phyloP scores from a whole-genome alignment of 1,140 invertebrate species.

The Meloidogyne floridensis region DNA sequence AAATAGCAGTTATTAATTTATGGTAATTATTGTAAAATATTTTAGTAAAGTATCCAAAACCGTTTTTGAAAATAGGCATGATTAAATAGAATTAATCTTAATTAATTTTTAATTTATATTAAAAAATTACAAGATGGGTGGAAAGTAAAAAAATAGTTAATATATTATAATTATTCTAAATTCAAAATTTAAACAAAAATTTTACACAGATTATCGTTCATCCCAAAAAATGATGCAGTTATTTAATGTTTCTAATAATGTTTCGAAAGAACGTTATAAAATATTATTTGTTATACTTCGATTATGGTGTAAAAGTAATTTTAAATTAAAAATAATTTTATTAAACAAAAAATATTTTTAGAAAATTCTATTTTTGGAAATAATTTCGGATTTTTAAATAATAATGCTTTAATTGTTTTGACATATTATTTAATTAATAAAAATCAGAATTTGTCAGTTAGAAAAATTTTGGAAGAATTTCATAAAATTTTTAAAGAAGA shows the following conservation, averaged over 20 bases:
- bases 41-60: no score
- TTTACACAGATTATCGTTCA: neutral
- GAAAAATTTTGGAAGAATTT: neutral
- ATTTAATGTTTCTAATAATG: constrained; percentile 5
- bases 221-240: neutral
- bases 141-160: neutral
- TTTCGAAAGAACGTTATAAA: neutral
- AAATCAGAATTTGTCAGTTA: neutral
- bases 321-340: constrained; percentile 1
- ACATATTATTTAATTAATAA: neutral
- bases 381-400: neutral
- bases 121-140: no score
- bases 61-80: no score
- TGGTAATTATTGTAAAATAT: no score
- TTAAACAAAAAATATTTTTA: constrained; percentile 1
- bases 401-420: neutral
- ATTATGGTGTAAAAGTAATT: neutral
- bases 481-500: neutral
- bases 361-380: neutral
- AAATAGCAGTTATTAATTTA: no score
- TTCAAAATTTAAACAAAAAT: constrained; percentile 7
- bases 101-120: no score
- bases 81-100: no score
- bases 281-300: constrained; percentile 1
- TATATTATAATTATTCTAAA: neutral